Percentiles rank a stretch among this genome's conserved stretches.
Conservation (phyloP, 2,888 invertebrate genomes). For the Epinotia bilunana region DNA sequence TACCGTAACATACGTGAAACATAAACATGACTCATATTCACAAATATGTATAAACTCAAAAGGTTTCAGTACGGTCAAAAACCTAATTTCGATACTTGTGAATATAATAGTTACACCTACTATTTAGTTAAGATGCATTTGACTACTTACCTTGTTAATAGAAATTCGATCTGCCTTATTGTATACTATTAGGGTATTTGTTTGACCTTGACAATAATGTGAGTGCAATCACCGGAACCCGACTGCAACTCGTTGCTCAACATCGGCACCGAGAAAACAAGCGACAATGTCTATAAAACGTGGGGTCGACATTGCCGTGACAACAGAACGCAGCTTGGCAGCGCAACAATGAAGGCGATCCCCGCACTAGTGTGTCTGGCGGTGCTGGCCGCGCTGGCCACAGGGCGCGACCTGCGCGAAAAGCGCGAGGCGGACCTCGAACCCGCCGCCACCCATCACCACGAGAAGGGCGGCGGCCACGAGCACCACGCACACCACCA, state of each 20-base stretch:
- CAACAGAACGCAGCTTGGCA: constrained; percentile 61
- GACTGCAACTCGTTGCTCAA: constrained; percentile 72
- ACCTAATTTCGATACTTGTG: neutral
- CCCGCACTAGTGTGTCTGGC: constrained; percentile 65
- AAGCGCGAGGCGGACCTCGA: constrained; percentile 81
- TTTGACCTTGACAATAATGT: constrained; percentile 69
- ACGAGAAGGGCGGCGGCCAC: constrained; percentile 85
- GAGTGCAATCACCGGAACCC: constrained; percentile 61
- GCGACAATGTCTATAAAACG: constrained; percentile 77
- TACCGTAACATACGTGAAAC: neutral
- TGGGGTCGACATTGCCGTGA: constrained; percentile 61
- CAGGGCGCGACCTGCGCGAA: constrained; percentile 73
- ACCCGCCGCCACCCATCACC: constrained; percentile 74
- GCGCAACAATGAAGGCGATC: constrained; percentile 69
- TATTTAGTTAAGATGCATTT: neutral
- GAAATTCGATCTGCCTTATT: constrained; percentile 27
- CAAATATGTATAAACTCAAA: neutral
- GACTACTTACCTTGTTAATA: neutral
- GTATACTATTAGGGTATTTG: constrained; percentile 50
- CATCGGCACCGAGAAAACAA: constrained; percentile 66
- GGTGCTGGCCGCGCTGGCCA: constrained; percentile 73
- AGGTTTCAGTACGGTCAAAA: neutral
- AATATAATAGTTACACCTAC: neutral
- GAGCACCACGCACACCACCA: constrained; percentile 87
- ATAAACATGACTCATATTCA: neutral